Base-by-base conservation (phyloP, 2,797 vertebrate genomes). In the Margarornis squamiger region DNA sequence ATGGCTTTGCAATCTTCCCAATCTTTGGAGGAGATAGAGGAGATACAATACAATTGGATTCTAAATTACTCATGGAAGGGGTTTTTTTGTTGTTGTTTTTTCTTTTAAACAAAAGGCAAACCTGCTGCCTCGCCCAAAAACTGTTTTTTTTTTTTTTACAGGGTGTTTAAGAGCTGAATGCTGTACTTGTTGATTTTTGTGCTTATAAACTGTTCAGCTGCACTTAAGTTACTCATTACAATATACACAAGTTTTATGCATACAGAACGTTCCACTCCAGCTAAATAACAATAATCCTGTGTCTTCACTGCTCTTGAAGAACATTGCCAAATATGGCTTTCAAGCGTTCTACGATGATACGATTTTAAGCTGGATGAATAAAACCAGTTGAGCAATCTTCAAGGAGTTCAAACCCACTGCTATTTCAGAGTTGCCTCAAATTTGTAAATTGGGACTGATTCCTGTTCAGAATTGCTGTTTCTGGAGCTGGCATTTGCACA, bases 251-350 rank as follows among this genome's bases (percentile, higher is more conserved):
- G 34, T 70, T 93, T 92, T 76, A 52, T 87, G 9, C 48, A 34
- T 80, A 27, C 68, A 81, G 13, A 91, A 68, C 0, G 3, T 86
- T 86, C 62, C 43, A 58, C n/a, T 88, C 54, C 54, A 65, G 34
- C 82, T 86, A 93, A 93, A 89, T 95, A 97, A 91, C 81, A 91
- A 77, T 93, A 91, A 88, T 85, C 72, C 39, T 27, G 49, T 89
- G 65, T 72, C 29, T 93, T 91, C 94, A 51, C 61, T 91, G 58
- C 46, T 65, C 49, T 86, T 86, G 61, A 72, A 91, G 72, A 91
- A 27, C 70, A 18, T 14, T 93, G 93, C 92, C 92, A 92, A 93
- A 87, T 89, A 90, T 19, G 70, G 86, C 38, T 87, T 84, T 67
- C 39, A 71, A 2, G 81, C 41, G 71, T 95, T 87, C 72, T 85